These are phyloP conservation scores for Spialia ferax DNA, from an alignment of 2,888 invertebrate genomes.

Conservation along the genomic window DNA sequence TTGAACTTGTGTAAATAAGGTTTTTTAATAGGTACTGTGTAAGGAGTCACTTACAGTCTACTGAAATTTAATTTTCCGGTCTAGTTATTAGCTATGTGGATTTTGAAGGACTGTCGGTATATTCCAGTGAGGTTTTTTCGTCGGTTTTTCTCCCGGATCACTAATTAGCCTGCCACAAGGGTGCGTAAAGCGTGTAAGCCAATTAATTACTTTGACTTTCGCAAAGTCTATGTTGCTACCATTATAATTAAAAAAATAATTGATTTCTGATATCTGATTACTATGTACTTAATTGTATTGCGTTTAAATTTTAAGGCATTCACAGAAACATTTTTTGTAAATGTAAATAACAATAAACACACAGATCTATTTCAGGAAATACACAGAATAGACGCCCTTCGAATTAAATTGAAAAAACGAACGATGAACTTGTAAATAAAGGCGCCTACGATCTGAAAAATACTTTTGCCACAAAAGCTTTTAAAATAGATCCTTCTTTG, in stretches of 20 bases:
- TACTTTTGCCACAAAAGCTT: neutral
- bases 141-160: neutral
- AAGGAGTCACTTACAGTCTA: no score
- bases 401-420: neutral
- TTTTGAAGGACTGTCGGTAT: neutral
- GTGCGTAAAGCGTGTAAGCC: neutral
- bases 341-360: neutral
- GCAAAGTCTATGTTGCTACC: no score
- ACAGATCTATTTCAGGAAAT: neutral
- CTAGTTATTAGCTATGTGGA: no score
- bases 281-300: neutral
- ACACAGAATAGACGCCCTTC: neutral
- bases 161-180: no score
- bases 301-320: neutral
- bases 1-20: slow-evolving; percentile 4
- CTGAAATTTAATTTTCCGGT: no score
- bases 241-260: neutral
- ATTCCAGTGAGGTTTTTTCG: neutral
- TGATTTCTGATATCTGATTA: neutral
- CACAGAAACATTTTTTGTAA: neutral
- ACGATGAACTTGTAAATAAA: slow-evolving; percentile 1
- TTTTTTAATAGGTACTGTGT: no score
- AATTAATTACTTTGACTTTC: neutral
- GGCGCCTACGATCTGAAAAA: neutral
- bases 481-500: neutral